Evolutionary conservation across 2,113 vertebrate genomes (phyloP), one percentile per base, ranked within the genome.

Genomic region (Haplochromis vanheusdeni): DNA sequence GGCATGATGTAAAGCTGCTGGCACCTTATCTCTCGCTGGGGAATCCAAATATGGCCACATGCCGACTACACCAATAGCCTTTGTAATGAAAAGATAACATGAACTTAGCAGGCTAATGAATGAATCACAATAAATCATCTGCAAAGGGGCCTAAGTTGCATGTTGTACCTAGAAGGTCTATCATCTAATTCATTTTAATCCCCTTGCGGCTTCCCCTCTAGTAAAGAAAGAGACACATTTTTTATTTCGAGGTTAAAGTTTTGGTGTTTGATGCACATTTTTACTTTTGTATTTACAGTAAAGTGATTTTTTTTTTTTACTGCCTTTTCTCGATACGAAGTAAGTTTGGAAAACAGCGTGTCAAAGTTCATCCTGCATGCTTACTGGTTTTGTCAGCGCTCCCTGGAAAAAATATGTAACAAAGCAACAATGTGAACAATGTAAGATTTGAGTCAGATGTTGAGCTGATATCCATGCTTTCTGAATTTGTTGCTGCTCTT

Each of bases 1-100:
- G 80, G 84, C 83, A 84, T 62, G 80, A 87, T 93, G 89, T 92
- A 89, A 91, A 90, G 85, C 87, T 88, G 56, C 23, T 95, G 92
- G 88, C 91, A 88, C 84, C 73, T 91, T 89, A 75, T 89, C 49
- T 82, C 83, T 77, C 51, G 11, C 55, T 51, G 62, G 85, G 83
- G 79, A 81, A 91, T 89, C 82, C 82, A 89, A 91, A 90, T 70
- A 52, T 89, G 83, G 86, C 54, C 35, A 49, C 28, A 26, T 86
- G 85, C 83, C 86, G 85, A 86, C 82, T 83, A 88, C 26, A 81
- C 82, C 84, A 79, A 51, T 85, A 47, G 60, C 28, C 56, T 87
- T 81, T 84, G 81, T 85, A 85, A 92, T 86, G 89, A 80, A 83
- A 82, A 88, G 58, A 92, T 89, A 58, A 91, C 85, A 73, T 88